A percentile compares a stretch with the other conserved stretches of the same genome.
These are phyloP conservation scores for Nephila pilipes DNA, from an alignment of 1,140 invertebrate genomes.

Conservation along the genomic window DNA sequence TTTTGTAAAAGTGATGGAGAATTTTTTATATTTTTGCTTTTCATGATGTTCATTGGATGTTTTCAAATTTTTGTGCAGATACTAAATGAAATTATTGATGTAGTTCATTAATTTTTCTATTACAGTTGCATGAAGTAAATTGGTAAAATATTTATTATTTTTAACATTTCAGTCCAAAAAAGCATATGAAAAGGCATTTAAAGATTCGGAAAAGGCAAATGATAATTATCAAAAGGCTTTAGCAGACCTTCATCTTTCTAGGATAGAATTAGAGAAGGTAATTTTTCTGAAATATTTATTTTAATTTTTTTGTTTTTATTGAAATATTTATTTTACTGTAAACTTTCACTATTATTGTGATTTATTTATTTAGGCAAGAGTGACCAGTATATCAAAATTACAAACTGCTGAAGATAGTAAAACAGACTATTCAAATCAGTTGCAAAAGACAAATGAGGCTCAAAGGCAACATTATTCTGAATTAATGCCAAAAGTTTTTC, in stretches of 20 bases:
- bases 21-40: too few species aligned
- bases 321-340: not conserved
- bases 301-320: not conserved
- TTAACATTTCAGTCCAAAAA: conserved; percentile 85
- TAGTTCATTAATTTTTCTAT: too few species aligned
- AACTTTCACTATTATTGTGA: not conserved
- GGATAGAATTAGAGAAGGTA: conserved; percentile 94
- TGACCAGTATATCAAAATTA: conserved; percentile 85
- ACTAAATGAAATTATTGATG: too few species aligned
- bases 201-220: conserved; percentile 94
- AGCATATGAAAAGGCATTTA: conserved; percentile 95
- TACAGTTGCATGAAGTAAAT: too few species aligned
- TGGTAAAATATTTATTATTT: not conserved
- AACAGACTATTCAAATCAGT: conserved; percentile 97
- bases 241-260: conserved; percentile 95
- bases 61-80: too few species aligned
- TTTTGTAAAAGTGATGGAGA: too few species aligned
- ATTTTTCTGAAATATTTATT: not conserved
- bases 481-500: conserved; percentile 92
- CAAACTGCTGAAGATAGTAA: conserved; percentile 96
- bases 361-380: conserved; percentile 79
- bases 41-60: too few species aligned
- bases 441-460: conserved; percentile 96
- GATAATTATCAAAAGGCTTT: conserved; percentile 96
- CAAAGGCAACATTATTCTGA: conserved; percentile 93